Conservation (phyloP, 2,797 vertebrate genomes). For the Poecilia picta region DNA sequence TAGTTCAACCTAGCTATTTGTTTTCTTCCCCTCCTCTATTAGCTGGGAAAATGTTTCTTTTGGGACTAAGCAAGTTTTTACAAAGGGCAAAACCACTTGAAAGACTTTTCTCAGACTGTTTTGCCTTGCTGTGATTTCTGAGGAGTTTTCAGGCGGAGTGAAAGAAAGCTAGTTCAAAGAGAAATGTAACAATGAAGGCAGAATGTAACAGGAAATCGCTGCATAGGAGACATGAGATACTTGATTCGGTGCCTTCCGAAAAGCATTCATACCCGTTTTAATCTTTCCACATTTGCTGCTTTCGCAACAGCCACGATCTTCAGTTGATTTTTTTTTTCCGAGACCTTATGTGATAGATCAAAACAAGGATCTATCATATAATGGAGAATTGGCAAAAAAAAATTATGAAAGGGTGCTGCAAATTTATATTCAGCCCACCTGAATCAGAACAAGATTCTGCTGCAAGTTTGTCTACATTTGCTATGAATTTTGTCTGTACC, state of each 20-base stretch:
- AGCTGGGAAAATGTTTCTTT: constrained; percentile 67
- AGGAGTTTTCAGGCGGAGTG: constrained; percentile 13
- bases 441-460: background rate
- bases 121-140: constrained; percentile 18
- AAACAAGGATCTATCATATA: background rate
- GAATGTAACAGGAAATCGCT: background rate
- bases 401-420: background rate
- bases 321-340: background rate
- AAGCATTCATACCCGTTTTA: background rate
- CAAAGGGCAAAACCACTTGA: constrained; percentile 52
- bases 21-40: constrained; percentile 58
- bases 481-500: background rate
- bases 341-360: background rate
- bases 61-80: constrained; percentile 63
- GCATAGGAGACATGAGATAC: background rate
- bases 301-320: background rate
- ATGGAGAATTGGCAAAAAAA: background rate
- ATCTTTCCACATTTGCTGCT: background rate
- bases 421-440: background rate
- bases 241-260: background rate
- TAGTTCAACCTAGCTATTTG: constrained; percentile 73
- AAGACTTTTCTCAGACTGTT: constrained; percentile 19
- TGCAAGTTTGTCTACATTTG: background rate
- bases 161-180: background rate
- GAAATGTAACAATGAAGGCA: background rate